A percentile compares a stretch with the other conserved stretches of the same genome.
Evolutionary conservation across 2,888 invertebrate genomes (phyloP).

Genomic region (Netelia virgata): DNA sequence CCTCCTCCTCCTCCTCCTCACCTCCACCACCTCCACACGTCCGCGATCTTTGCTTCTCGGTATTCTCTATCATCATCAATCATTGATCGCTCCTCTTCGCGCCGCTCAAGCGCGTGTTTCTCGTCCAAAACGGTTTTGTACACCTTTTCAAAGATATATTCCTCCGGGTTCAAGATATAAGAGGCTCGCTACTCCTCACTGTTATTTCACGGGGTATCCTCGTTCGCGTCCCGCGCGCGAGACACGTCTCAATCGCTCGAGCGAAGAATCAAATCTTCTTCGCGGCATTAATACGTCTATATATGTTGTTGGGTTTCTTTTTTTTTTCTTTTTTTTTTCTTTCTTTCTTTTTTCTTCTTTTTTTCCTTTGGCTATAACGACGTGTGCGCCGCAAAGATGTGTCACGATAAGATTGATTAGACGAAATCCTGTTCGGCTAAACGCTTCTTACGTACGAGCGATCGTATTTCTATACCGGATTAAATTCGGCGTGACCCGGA

Average conservation of each 20-base stretch:
- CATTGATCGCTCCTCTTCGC: conserved; percentile 48
- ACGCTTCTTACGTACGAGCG: neutral
- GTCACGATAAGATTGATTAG: conserved; percentile 25
- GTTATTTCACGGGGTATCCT: neutral
- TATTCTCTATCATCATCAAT: conserved; percentile 61
- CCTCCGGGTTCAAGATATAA: conserved; percentile 4
- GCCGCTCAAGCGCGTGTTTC: conserved; percentile 21
- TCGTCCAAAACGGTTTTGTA: conserved; percentile 35
- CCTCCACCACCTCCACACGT: neutral
- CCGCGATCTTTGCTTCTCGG: conserved; percentile 1
- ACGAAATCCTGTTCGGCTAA: conserved; percentile 8
- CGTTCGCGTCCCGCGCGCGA: neutral
- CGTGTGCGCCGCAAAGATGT: conserved; percentile 2
- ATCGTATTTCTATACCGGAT: neutral
- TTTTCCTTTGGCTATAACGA: neutral
- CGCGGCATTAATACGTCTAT: neutral
- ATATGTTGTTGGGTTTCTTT: neutral
- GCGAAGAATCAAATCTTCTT: neutral
- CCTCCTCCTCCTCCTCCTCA: neutral
- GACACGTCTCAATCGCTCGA: conserved; percentile 49
- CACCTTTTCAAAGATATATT: conserved; percentile 32
- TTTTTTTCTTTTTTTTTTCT: neutral
- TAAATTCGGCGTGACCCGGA: conserved; percentile 7
- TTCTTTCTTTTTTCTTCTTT: neutral
- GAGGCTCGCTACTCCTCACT: neutral